A percentile compares a stretch with the other conserved stretches of the same genome.
These are phyloP conservation scores for Cotesia congregata DNA, from an alignment of 2,888 invertebrate genomes.

Conservation along the genomic window DNA sequence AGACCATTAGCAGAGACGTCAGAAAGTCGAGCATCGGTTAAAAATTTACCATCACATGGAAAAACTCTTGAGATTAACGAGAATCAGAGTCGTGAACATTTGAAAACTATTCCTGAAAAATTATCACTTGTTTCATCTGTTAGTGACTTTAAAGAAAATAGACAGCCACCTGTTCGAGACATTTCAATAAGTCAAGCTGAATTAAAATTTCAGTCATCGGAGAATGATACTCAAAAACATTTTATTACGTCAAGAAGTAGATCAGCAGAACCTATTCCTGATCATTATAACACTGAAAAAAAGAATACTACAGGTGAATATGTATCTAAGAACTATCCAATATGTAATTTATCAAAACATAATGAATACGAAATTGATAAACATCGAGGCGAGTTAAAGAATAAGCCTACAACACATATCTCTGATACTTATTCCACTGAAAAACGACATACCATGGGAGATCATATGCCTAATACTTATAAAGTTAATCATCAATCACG, in stretches of 20 bases:
- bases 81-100: conserved; percentile 22
- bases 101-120: not conserved
- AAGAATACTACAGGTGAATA: not conserved
- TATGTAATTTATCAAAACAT: not conserved
- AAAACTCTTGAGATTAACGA: conserved; percentile 35
- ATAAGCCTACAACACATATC: not conserved
- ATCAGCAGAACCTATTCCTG: not conserved
- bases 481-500: not conserved
- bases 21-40: conserved; percentile 5
- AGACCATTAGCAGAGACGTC: conserved; percentile 60
- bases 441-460: not conserved
- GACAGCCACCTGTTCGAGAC: not conserved
- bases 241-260: not conserved
- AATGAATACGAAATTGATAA: not conserved
- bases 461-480: conserved; percentile 14
- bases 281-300: not conserved
- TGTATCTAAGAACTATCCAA: conserved; percentile 15
- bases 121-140: conserved; percentile 15
- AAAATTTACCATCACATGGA: conserved; percentile 30
- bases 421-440: not conserved
- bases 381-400: not conserved
- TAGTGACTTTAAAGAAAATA: conserved; percentile 14
- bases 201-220: not conserved
- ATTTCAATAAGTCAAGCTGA: not conserved
- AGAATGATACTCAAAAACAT: not conserved